phyloP scores from a whole-genome alignment of 2,113 vertebrate species.

The Pelodiscus sinensis region DNA sequence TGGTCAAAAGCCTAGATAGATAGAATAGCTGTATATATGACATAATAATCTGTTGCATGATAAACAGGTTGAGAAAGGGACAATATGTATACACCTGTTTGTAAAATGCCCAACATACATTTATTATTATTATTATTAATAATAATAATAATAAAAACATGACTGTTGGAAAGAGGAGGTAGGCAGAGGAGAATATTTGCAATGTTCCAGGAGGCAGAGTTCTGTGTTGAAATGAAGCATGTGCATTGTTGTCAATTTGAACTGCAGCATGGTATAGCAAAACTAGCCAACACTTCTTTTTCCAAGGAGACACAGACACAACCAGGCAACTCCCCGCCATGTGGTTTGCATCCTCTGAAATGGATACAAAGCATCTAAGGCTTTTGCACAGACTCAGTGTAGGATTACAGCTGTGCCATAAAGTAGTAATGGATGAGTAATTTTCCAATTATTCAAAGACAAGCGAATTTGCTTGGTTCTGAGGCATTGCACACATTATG shows the following conservation, averaged over 20 bases:
- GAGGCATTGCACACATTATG: not conserved
- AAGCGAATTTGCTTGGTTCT: not conserved
- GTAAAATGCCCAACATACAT: not conserved
- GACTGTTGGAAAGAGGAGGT: not conserved
- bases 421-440: slow-evolving; percentile 39
- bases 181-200: not conserved
- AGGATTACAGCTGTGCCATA: not conserved
- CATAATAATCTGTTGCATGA: not conserved
- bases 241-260: slow-evolving; percentile 7
- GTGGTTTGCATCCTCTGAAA: slow-evolving; percentile 44
- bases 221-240: slow-evolving; percentile 31
- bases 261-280: not conserved
- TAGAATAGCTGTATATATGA: not conserved
- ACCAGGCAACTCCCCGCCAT: slow-evolving; percentile 43
- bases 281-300: rapidly evolving
- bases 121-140: no score
- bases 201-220: not conserved
- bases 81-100: rapidly evolving
- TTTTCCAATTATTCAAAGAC: slow-evolving; percentile 62
- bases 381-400: not conserved
- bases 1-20: not conserved
- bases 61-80: not conserved
- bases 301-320: not conserved
- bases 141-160: not conserved
- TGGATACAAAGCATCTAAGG: slow-evolving; percentile 41